Evolutionary conservation across 2,797 vertebrate genomes (phyloP).

Genomic region (Cuniculus paca): DNA sequence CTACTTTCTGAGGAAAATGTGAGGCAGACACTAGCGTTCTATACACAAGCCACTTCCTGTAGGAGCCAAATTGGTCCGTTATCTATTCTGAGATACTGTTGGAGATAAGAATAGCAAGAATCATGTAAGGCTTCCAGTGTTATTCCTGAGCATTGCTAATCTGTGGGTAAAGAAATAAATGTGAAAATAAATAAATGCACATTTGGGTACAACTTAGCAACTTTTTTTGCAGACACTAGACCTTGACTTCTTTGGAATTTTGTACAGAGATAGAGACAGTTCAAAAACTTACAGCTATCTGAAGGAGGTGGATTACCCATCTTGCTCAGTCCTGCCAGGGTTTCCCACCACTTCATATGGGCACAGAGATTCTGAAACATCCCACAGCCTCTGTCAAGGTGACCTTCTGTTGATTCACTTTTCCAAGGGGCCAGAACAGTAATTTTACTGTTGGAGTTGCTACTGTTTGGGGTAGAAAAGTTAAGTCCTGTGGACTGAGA

Average conservation of each 20-base stretch:
- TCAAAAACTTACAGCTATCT: background rate
- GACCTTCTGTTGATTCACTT: background rate
- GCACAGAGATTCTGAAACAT: background rate
- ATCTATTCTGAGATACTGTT: background rate
- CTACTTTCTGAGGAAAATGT: background rate
- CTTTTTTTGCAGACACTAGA: background rate
- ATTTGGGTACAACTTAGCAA: background rate
- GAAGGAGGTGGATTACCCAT: background rate
- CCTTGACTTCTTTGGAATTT: background rate
- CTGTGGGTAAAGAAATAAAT: background rate
- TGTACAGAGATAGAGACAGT: background rate
- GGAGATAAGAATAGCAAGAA: background rate
- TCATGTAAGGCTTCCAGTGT: background rate
- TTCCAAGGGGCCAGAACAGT: background rate
- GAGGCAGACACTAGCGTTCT: background rate
- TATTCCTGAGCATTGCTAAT: background rate
- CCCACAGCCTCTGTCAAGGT: background rate
- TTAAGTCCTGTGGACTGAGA: background rate
- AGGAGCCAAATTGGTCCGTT: background rate
- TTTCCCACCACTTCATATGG: background rate
- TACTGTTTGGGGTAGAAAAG: background rate
- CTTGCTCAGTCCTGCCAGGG: background rate
- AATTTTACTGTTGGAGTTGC: background rate
- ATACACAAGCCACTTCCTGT: background rate
- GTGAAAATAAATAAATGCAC: background rate